phyloP scores from a whole-genome alignment of 2,888 invertebrate species.

The Drosophila atripex region DNA sequence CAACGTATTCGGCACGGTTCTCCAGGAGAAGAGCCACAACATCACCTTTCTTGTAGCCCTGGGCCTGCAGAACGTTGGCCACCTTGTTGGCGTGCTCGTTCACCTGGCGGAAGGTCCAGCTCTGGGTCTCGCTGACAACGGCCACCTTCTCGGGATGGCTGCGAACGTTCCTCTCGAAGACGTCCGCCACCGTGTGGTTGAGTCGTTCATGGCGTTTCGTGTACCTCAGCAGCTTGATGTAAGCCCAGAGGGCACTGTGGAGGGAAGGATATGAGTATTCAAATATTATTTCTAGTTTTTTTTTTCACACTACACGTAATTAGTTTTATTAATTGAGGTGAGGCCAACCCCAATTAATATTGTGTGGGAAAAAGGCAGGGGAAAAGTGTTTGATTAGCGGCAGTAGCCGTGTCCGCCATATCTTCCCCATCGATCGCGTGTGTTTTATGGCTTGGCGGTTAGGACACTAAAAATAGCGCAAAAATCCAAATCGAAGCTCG shows the following conservation, averaged over 20 bases:
- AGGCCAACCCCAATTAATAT: background rate
- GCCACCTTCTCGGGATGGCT: conserved; percentile 93
- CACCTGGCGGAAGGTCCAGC: conserved; percentile 92
- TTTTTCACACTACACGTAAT: background rate
- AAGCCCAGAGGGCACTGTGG: conserved; percentile 89
- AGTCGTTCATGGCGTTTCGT: conserved; percentile 87
- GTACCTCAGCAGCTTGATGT: conserved; percentile 87
- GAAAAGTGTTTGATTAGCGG: conserved; percentile 19
- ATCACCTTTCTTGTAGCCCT: conserved; percentile 93
- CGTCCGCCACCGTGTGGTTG: conserved; percentile 90
- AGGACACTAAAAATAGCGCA: conserved; percentile 55
- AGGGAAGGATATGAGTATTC: background rate
- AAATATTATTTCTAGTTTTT: background rate
- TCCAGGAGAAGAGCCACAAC: conserved; percentile 94
- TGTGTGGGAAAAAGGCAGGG: background rate
- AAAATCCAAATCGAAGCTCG: conserved; percentile 35
- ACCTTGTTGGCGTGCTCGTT: conserved; percentile 93
- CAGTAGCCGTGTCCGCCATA: conserved; percentile 3
- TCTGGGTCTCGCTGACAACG: conserved; percentile 89
- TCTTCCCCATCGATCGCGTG: conserved; percentile 43
- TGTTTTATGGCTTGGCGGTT: conserved; percentile 54
- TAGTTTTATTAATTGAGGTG: background rate
- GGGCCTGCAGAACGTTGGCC: conserved; percentile 90
- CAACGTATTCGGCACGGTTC: conserved; percentile 95
- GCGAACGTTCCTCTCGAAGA: conserved; percentile 90